Conservation (phyloP, 2,888 invertebrate species). For the Andrena bucephala region DNA sequence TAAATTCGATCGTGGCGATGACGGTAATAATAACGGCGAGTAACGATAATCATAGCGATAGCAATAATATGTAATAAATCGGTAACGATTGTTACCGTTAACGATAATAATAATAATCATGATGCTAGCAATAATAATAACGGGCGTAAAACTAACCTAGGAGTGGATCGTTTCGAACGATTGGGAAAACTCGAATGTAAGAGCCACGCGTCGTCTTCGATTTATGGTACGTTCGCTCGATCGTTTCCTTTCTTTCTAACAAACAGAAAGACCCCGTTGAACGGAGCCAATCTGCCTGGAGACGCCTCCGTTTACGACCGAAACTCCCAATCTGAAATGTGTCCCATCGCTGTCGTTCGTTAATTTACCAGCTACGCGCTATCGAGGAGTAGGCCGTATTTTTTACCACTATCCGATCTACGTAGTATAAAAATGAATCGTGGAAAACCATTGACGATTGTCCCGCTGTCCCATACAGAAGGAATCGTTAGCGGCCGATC, state of each 20-base stretch:
- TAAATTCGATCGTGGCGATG: conserved; percentile 28
- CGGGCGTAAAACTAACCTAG: conserved; percentile 33
- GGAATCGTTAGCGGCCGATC: no score
- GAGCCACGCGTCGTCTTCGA: conserved; percentile 5
- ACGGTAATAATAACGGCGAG: conserved; percentile 37
- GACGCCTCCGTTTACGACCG: conserved; percentile 40
- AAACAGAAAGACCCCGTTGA: background rate
- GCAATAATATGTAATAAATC: no score
- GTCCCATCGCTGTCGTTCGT: conserved; percentile 1
- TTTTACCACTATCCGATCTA: conserved; percentile 20
- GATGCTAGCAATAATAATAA: conserved; percentile 33
- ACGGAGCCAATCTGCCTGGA: conserved; percentile 10
- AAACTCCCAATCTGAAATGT: conserved; percentile 24
- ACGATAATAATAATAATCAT: background rate
- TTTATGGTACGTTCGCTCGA: background rate
- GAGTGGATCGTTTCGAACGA: background rate
- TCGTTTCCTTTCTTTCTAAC: background rate
- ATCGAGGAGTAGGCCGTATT: conserved; percentile 37
- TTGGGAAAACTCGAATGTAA: conserved; percentile 11
- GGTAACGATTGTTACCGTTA: no score
- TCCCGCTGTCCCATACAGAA: no score
- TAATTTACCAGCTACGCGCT: conserved; percentile 19
- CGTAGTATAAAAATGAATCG: conserved; percentile 46
- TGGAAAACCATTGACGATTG: conserved; percentile 23
- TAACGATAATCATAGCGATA: conserved; percentile 22